Evolutionary conservation across 2,888 invertebrate species (phyloP), one percentile per base, ranked within the genome.

Genomic region (Chydorus sphaericus): DNA sequence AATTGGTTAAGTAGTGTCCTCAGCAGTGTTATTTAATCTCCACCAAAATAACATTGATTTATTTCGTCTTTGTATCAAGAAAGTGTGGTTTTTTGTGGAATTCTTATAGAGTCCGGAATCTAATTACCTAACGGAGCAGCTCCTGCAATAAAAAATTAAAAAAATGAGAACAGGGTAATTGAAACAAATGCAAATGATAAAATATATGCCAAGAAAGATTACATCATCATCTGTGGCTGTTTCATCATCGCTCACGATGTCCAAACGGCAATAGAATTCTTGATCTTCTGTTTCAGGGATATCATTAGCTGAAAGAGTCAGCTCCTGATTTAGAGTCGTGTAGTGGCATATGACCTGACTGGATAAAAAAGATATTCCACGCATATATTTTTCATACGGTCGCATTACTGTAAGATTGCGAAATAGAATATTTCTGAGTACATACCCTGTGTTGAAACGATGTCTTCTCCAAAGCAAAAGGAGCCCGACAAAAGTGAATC

Each of bases 261-360:
- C 44, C 10, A 44, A 18, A 44, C n/a, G n/a, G n/a, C n/a, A n/a
- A n/a, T 44, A 28, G 28, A 44, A 44, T 23, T 44, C 44, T 14
- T 44, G 44, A 26, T 44, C 44, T 4, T 44, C 44, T 26, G 23
- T 2, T 14, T 44, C 44, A 20, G 26, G 10, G 23, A 44, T 44
- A 44, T 44, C 44, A 44, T 44, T 44, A 11, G 44, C 44, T 26
- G 44, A 44, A 44, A 44, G 44, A 8, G 44, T 44, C 14, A 44
- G 26, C 14, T 44, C 44, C 28, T 44, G 44, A 1, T 44, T 44
- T 20, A 44, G 11, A 14, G 44, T 44, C 6, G 44, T 44, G n/a
- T 44, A 44, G n/a, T 44, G 44, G 10, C 44, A 44, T 26, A 44
- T 44, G 26, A 44, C 44, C 10, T 44, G 26, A 26, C 44, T 44